Evolutionary conservation across 2,797 vertebrate species (phyloP).

Genomic region (Babyrousa celebensis): DNA sequence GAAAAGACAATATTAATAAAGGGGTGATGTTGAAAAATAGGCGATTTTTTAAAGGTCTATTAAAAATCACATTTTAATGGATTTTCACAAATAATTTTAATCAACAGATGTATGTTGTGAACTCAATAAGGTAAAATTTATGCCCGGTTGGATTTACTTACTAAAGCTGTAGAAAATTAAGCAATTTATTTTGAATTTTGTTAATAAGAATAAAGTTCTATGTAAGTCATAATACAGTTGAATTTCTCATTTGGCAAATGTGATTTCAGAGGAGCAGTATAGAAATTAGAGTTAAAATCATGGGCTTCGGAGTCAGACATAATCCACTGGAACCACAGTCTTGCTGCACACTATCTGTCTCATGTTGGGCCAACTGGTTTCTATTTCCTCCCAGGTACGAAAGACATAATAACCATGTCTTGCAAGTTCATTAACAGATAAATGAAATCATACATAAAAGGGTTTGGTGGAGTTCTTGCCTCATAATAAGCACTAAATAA

Average conservation of each 20-base stretch:
- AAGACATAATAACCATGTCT: not conserved
- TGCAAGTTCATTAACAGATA: conserved; percentile 10
- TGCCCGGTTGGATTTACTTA: not conserved
- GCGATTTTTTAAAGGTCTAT: not conserved
- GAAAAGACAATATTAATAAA: not conserved
- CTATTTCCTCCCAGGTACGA: not conserved
- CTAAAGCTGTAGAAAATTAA: not conserved
- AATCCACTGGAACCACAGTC: not conserved
- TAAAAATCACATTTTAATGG: conserved; percentile 20
- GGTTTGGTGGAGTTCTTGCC: not conserved
- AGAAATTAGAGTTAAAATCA: not conserved
- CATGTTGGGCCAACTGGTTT: not conserved
- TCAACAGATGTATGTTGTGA: not conserved
- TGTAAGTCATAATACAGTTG: not conserved
- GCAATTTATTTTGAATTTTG: not conserved
- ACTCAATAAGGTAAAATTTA: conserved; percentile 22
- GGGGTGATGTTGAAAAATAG: not conserved
- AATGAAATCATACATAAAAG: conserved; percentile 33
- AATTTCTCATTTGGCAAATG: conserved; percentile 50
- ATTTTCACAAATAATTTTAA: conserved; percentile 68
- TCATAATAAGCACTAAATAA: conserved; percentile 32
- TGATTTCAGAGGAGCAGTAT: not conserved
- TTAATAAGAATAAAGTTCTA: not conserved
- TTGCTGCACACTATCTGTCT: not conserved
- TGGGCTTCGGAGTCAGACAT: not conserved